Evolutionary conservation across 1,140 invertebrate genomes (phyloP).

Genomic region (Acromyrmex heyeri): DNA sequence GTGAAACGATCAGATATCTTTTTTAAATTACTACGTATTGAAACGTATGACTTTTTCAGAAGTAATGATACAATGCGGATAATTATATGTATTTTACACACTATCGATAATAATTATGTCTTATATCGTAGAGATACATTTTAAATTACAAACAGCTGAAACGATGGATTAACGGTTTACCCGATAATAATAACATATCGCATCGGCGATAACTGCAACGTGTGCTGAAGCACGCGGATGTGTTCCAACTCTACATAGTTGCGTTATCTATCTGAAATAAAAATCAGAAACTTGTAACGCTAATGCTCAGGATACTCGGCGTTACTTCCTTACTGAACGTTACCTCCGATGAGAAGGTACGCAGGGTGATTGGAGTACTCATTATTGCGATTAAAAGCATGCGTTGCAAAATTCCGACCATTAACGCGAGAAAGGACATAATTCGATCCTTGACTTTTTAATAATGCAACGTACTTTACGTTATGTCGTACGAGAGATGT

Average conservation of each 20-base stretch:
- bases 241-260: background rate
- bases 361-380: background rate
- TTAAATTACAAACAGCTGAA: slow-evolving; percentile 29
- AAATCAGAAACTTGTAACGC: slow-evolving; percentile 44
- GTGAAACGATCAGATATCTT: background rate
- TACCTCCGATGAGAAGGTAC: slow-evolving; percentile 3
- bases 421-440: slow-evolving; percentile 12
- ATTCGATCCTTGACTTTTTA: background rate
- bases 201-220: slow-evolving; percentile 31
- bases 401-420: background rate
- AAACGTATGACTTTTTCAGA: slow-evolving; percentile 5
- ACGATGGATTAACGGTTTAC: slow-evolving; percentile 39
- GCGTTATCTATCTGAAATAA: slow-evolving; percentile 47
- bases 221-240: slow-evolving; percentile 44
- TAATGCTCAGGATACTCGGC: slow-evolving; percentile 7
- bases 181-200: slow-evolving; percentile 43
- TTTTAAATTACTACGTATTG: background rate
- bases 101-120: slow-evolving; percentile 28
- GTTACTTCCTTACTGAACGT: background rate
- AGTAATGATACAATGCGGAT: slow-evolving; percentile 30
- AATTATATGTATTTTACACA: slow-evolving; percentile 20
- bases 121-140: background rate
- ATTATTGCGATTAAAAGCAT: slow-evolving; percentile 38
- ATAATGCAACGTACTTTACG: background rate
- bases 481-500: background rate